Evolutionary conservation across 1,140 invertebrate species (phyloP).

Genomic region (Bombus soroeensis): DNA sequence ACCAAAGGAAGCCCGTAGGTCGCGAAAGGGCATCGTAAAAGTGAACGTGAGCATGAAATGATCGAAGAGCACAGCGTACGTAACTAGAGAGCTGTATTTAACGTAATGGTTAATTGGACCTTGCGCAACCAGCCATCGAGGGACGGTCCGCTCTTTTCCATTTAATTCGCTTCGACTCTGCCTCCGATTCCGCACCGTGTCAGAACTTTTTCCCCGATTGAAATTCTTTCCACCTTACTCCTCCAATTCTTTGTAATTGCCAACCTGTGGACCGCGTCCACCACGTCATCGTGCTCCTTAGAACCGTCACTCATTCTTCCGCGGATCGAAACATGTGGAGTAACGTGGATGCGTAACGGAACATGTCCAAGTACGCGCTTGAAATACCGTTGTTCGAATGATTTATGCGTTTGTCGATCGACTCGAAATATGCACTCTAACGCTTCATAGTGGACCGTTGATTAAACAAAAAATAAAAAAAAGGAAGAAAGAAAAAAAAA

Average conservation of each 20-base stretch:
- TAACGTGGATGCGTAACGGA: too few species aligned
- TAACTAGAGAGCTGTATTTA: constrained; percentile 7
- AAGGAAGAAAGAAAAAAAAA: not conserved
- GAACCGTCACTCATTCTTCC: too few species aligned
- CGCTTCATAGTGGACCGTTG: not conserved
- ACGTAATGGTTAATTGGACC: constrained; percentile 31
- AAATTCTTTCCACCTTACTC: not conserved
- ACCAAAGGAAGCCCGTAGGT: not conserved
- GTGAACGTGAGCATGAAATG: constrained; percentile 20
- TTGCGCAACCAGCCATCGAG: constrained; percentile 26
- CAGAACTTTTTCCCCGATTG: too few species aligned
- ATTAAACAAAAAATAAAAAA: not conserved
- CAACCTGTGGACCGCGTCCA: too few species aligned
- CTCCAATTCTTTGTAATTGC: not conserved
- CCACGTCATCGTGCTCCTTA: too few species aligned
- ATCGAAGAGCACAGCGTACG: not conserved
- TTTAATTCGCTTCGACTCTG: not conserved
- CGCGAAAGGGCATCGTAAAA: constrained; percentile 26
- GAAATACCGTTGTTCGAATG: not conserved
- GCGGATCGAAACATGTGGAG: too few species aligned
- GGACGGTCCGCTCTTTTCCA: not conserved
- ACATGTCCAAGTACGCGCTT: too few species aligned
- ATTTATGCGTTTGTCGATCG: not conserved
- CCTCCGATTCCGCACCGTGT: not conserved
- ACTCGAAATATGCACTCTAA: not conserved